Evolutionary conservation across 2,888 invertebrate genomes (phyloP), one percentile per base, ranked within the genome.

Genomic region (Cinara cedri): DNA sequence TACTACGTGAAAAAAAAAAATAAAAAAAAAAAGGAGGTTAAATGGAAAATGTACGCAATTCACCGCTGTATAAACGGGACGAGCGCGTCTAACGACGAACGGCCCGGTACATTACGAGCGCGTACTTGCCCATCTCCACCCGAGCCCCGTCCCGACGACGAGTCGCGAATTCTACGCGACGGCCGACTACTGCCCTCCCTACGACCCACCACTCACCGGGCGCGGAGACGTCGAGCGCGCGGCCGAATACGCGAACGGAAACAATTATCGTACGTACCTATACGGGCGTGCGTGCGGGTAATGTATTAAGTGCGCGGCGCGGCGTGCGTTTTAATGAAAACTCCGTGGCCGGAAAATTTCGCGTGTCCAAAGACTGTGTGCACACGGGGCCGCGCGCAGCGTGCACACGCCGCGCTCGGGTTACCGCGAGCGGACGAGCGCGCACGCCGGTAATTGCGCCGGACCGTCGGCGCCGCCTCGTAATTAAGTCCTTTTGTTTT

Each of bases 171-270:
- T n/a, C n/a, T n/a, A n/a, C n/a, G n/a, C n/a, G n/a, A n/a, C n/a
- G n/a, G n/a, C n/a, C n/a, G n/a, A n/a, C n/a, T n/a, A n/a, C n/a
- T 44, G 1, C 10, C 21, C 3, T 42, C 13, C 13, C 55, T 71
- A 6, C 71, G 44, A 44, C 42, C n/a, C 44, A 44, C 42, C 24
- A 54, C 54, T 6, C 54, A 16, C 44, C 55, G 21, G 21, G 2
- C 65, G 16, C n/a, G 10, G 21, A 51, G 54, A 74, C 65, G 11
- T 11, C 65, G 34, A 65, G 65, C 75, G n/a, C n/a, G n/a, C n/a
- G n/a, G n/a, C n/a, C n/a, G 65, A 75, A 75, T 65, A 75, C 16
- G 71, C 44, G 71, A 71, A 71, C 71, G 71, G 44, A 55, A 71
- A 72, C 46, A 57, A 9, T 44, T 46, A 72, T n/a, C n/a, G n/a